Conservation (phyloP, 2,888 invertebrate genomes). For the Synanthedon andrenaeformis region DNA sequence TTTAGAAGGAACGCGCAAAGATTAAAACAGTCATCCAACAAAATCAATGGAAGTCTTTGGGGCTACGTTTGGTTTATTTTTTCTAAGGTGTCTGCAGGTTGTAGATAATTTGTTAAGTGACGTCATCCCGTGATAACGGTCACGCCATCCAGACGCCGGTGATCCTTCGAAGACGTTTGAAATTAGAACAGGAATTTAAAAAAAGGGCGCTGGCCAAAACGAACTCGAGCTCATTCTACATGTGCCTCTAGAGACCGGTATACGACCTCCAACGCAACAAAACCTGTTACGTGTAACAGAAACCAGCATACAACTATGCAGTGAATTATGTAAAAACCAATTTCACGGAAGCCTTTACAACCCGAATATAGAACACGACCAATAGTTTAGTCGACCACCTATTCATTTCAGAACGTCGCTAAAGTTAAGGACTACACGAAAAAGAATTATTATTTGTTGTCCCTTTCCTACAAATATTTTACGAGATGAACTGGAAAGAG, state of each 20-base stretch:
- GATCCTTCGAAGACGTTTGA: conserved; percentile 50
- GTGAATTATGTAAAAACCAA: conserved; percentile 29
- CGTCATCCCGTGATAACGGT: conserved; percentile 61
- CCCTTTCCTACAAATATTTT: conserved; percentile 38
- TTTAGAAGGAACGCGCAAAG: no score
- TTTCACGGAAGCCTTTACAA: conserved; percentile 6
- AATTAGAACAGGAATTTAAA: conserved; percentile 41
- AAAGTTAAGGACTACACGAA: conserved; percentile 33
- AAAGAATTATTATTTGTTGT: conserved; percentile 42
- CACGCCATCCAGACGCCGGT: conserved; percentile 61
- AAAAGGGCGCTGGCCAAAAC: conserved; percentile 37
- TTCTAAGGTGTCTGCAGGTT: not conserved
- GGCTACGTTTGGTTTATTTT: no score
- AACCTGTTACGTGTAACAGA: conserved; percentile 65
- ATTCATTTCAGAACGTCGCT: conserved; percentile 27
- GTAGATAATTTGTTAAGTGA: conserved; percentile 27
- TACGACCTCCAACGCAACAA: conserved; percentile 61
- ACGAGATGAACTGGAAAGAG: conserved; percentile 53
- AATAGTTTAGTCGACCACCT: conserved; percentile 9
- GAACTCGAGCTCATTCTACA: conserved; percentile 46
- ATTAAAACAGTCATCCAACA: no score
- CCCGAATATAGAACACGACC: conserved; percentile 9
- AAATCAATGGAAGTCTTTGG: no score
- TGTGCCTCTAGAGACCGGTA: conserved; percentile 62
- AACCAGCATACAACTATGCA: conserved; percentile 32